Evolutionary conservation across 1,140 invertebrate genomes (phyloP).

Genomic region (Zaprionus gabonicus): DNA sequence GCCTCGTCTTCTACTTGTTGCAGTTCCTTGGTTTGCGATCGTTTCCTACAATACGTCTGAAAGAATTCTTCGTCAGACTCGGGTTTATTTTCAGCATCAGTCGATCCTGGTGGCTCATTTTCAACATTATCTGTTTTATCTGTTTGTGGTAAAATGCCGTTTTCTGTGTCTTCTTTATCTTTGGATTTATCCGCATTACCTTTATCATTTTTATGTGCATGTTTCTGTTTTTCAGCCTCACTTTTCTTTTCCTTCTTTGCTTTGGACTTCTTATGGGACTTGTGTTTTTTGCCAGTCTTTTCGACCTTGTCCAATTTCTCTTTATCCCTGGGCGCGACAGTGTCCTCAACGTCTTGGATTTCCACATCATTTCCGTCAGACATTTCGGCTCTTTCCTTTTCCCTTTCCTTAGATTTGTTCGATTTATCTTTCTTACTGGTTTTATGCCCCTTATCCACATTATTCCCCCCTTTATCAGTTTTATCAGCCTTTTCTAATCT

Average conservation of each 20-base stretch:
- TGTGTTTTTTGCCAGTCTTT: background rate
- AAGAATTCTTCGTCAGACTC: conserved; percentile 1
- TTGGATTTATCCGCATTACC: background rate
- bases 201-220: background rate
- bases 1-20: background rate
- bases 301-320: background rate
- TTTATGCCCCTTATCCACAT: background rate
- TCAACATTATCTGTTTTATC: conserved; percentile 49
- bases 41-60: background rate
- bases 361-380: background rate
- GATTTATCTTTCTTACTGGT: background rate
- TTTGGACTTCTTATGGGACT: background rate
- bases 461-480: background rate
- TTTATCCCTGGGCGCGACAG: background rate
- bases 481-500: conserved; percentile 14
- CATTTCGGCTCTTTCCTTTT: background rate
- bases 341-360: background rate
- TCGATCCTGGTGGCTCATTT: conserved; percentile 51
- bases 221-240: background rate
- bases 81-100: background rate
- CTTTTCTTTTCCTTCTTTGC: background rate
- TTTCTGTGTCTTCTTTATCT: background rate
- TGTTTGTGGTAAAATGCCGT: conserved; percentile 4
- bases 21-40: background rate
- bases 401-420: background rate